A percentile compares a stretch with the other conserved stretches of the same genome.
phyloP scores from a whole-genome alignment of 2,888 invertebrate species.

The Eristalis tenax region DNA sequence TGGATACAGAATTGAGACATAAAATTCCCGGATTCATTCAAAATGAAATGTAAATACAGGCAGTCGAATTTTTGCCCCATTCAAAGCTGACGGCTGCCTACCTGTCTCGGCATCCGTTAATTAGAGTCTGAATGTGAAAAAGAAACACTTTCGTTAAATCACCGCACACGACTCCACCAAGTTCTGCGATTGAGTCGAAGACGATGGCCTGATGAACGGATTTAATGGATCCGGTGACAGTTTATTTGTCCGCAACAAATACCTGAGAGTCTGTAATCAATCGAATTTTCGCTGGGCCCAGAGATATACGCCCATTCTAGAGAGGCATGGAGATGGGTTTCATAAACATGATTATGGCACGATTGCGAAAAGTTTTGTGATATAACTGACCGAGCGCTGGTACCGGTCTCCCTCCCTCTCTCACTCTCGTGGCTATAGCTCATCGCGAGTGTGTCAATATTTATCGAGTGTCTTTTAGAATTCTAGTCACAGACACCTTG shows the following conservation, averaged over 20 bases:
- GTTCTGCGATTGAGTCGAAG: neutral
- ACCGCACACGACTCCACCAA: conserved; percentile 15
- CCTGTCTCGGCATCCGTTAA: conserved; percentile 26
- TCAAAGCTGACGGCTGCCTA: neutral
- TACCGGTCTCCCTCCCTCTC: neutral
- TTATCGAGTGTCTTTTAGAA: conserved; percentile 42
- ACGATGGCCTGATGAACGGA: neutral
- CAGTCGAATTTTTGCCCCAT: conserved; percentile 16
- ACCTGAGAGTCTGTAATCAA: conserved; percentile 45
- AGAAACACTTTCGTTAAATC: conserved; percentile 58
- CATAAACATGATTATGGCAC: conserved; percentile 46
- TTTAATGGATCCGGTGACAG: neutral
- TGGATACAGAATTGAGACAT: conserved; percentile 37
- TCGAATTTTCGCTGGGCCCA: conserved; percentile 26
- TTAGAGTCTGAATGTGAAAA: conserved; percentile 61
- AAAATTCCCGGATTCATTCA: conserved; percentile 23
- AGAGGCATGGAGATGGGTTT: conserved; percentile 8
- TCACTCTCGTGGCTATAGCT: conserved; percentile 23
- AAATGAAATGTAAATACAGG: neutral
- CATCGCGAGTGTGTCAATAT: conserved; percentile 65
- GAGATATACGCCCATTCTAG: neutral
- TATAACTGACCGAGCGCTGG: neutral
- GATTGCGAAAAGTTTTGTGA: conserved; percentile 29
- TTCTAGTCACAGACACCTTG: conserved; percentile 50
- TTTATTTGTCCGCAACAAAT: conserved; percentile 41